Conservation (phyloP, 2,113 vertebrate species). For the Lynx canadensis region DNA sequence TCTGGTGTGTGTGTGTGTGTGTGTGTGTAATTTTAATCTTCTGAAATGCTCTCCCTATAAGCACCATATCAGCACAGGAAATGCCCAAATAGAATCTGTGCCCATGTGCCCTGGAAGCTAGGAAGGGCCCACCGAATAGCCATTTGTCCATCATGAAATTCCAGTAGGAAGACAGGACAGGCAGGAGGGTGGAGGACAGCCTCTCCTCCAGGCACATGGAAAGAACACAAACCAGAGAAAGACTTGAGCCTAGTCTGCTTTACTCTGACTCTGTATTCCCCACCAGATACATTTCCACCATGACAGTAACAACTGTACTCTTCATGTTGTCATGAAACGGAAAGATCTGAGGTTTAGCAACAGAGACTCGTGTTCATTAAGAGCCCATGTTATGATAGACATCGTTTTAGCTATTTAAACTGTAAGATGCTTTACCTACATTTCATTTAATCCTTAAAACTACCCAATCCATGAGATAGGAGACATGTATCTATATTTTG, state of each 20-base stretch:
- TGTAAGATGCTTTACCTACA: not conserved
- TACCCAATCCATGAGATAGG: not conserved
- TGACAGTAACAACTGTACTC: not conserved
- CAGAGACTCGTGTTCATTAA: not conserved
- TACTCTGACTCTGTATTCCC: not conserved
- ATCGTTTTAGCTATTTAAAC: accelerated
- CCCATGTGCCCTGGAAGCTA: not conserved
- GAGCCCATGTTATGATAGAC: not conserved
- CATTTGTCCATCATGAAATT: not conserved
- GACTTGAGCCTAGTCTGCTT: not conserved
- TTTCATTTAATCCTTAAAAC: not conserved
- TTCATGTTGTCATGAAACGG: no score
- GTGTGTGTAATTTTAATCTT: not conserved
- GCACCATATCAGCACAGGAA: not conserved
- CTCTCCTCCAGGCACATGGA: not conserved
- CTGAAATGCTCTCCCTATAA: not conserved
- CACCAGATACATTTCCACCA: not conserved
- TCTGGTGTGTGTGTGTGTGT: not conserved
- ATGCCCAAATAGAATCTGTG: not conserved
- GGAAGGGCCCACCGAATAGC: no score
- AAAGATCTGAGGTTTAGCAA: not conserved
- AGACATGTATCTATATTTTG: not conserved
- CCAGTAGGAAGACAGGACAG: not conserved
- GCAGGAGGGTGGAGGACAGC: not conserved
- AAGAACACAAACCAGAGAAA: not conserved